Evolutionary conservation across 2,888 invertebrate species (phyloP), one percentile per base, ranked within the genome.

Genomic region (Diarsia mendica): DNA sequence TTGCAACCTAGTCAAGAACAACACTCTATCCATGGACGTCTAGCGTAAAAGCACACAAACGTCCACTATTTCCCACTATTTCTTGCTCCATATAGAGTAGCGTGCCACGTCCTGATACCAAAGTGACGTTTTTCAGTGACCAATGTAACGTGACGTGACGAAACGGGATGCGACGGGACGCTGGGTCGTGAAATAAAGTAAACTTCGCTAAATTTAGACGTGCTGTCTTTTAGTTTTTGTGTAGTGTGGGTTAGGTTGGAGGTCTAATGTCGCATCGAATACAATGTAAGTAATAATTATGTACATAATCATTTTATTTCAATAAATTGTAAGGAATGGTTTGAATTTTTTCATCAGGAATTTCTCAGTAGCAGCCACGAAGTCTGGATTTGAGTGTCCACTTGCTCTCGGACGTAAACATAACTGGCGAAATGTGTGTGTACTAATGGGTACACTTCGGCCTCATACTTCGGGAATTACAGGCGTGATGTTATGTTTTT

Each of bases 111-210:
- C 55, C 39, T 46, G 74, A 49, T 74, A 60, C 64, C 75, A 74
- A 67, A 74, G 49, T 70, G 75, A 84, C 80, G 44, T 80, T 74
- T 81, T 81, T 79, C 69, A 53, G 28, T 48, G 67, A 46, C 67
- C n/a, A 63, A 58, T 63, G 65, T 44, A 51, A 23, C 46, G 13
- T 67, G 51, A 67, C 61, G 61, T 44, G 65, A 20, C 78, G 61
- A 18, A 28, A 20, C 51, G 23, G 5, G 44, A 8, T 55, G 33
- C n/a, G 71, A 46, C 65, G 48, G 20, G 46, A n/a, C 58, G 23
- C 60, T 39, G 44, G 13, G 18, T 67, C 51, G 61, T 65, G 55
- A 23, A 61, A 70, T 71, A 70, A 70, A 80, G 60, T 64, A 72
- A 60, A 55, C 74, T 58, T 55, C 68, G 58, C 46, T 77, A 20